Conservation (phyloP, 92 coral and sea anemone species). For the Chrysogorgia sp. region DNA sequence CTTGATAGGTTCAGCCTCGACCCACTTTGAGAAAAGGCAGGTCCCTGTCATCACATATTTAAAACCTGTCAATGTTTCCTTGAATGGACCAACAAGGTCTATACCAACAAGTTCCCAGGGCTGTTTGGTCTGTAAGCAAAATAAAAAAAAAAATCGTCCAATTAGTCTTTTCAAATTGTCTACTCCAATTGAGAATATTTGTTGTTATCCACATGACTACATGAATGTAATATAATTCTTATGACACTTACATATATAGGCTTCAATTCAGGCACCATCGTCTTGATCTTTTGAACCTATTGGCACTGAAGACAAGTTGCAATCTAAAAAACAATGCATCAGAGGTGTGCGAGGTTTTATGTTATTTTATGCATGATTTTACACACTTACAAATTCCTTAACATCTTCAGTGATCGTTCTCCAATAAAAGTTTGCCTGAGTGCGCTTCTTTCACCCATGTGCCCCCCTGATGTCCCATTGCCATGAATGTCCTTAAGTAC, state of each 20-base stretch:
- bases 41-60: constrained; percentile 50
- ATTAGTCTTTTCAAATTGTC: too few species aligned
- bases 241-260: constrained; percentile 8
- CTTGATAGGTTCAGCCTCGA: too few species aligned
- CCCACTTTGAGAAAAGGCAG: constrained; percentile 53
- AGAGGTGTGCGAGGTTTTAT: constrained; percentile 3
- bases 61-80: constrained; percentile 41
- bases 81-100: constrained; percentile 55
- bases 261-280: constrained; percentile 9
- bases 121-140: background rate
- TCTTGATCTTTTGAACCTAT: constrained; percentile 17
- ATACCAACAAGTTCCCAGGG: constrained; percentile 33
- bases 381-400: constrained; percentile 27
- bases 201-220: too few species aligned
- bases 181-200: too few species aligned
- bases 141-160: background rate
- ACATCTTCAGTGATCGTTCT: constrained; percentile 36
- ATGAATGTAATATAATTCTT: too few species aligned
- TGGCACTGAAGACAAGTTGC: constrained; percentile 21
- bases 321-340: constrained; percentile 21
- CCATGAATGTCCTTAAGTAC: constrained; percentile 19
- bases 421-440: constrained; percentile 38
- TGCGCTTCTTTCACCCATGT: constrained; percentile 27
- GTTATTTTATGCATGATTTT: background rate
- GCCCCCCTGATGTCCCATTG: constrained; percentile 23